A percentile compares a stretch with the other conserved stretches of the same genome.
These are phyloP conservation scores for Apodemia duryi DNA, from an alignment of 2,888 invertebrate genomes.

Conservation along the genomic window DNA sequence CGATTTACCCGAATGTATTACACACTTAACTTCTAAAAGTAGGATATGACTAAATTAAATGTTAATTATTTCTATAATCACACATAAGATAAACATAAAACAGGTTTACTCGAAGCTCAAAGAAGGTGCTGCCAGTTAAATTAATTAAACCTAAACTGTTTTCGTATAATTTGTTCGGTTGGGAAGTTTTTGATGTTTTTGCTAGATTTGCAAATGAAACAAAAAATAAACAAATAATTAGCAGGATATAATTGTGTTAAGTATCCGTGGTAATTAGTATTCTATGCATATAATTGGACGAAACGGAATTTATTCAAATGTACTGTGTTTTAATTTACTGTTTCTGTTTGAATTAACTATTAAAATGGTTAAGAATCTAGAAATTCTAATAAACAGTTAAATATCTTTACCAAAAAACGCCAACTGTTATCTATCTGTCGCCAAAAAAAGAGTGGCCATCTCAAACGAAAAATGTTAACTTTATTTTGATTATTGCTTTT, in stretches of 20 bases:
- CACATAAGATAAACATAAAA: slow-evolving; percentile 7
- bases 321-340: not conserved
- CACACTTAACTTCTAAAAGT: not conserved
- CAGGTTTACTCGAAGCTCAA: not conserved
- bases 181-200: slow-evolving; percentile 1
- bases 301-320: slow-evolving; percentile 3
- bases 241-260: slow-evolving; percentile 8
- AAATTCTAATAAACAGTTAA: no score
- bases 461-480: no score
- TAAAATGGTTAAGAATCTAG: no score
- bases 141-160: slow-evolving; percentile 13
- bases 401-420: no score
- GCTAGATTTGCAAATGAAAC: slow-evolving; percentile 13
- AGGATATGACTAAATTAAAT: not conserved
- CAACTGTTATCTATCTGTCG: no score
- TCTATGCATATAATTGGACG: slow-evolving; percentile 1
- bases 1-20: not conserved
- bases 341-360: not conserved
- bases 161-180: slow-evolving; percentile 12
- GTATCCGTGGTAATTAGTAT: slow-evolving; percentile 3
- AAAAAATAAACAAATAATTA: slow-evolving; percentile 15
- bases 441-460: no score
- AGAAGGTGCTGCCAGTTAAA: not conserved
- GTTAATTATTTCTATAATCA: slow-evolving; percentile 7
- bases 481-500: no score